Conservation (phyloP, 2,797 vertebrate genomes). For the Streptopelia turtur region DNA sequence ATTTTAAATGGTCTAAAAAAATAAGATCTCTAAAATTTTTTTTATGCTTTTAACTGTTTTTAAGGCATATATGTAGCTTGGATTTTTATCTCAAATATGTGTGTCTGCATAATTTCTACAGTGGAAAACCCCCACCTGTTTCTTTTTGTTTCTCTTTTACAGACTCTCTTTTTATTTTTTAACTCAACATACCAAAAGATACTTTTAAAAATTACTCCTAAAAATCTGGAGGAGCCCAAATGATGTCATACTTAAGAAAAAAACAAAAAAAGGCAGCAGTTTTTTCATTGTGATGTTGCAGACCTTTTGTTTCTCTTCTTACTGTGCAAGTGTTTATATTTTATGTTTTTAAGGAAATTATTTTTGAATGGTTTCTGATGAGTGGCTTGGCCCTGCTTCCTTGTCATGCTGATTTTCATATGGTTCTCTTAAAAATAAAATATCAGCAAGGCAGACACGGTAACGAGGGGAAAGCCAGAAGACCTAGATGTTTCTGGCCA, state of each 20-base stretch:
- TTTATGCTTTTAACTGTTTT: neutral
- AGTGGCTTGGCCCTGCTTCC: constrained; percentile 40
- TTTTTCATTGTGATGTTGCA: neutral
- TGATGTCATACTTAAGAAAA: neutral
- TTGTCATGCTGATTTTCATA: constrained; percentile 4
- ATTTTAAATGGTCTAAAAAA: neutral
- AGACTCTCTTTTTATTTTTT: neutral
- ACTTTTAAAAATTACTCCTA: neutral
- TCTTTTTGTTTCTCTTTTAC: neutral
- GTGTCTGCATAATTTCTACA: neutral
- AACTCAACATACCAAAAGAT: neutral
- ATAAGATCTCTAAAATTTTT: neutral
- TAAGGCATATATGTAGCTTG: neutral
- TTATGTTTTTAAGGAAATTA: constrained; percentile 29
- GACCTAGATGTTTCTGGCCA: neutral
- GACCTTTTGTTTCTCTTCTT: neutral
- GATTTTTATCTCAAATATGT: neutral
- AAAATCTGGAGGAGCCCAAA: neutral
- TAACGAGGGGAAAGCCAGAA: neutral
- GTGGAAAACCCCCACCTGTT: neutral
- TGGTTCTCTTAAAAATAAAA: neutral
- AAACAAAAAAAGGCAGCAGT: too few species aligned
- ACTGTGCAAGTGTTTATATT: constrained; percentile 16
- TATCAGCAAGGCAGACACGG: neutral
- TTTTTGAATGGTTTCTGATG: constrained; percentile 20